phyloP scores from a whole-genome alignment of 1,140 invertebrate genomes.

The Bradysia coprophila region DNA sequence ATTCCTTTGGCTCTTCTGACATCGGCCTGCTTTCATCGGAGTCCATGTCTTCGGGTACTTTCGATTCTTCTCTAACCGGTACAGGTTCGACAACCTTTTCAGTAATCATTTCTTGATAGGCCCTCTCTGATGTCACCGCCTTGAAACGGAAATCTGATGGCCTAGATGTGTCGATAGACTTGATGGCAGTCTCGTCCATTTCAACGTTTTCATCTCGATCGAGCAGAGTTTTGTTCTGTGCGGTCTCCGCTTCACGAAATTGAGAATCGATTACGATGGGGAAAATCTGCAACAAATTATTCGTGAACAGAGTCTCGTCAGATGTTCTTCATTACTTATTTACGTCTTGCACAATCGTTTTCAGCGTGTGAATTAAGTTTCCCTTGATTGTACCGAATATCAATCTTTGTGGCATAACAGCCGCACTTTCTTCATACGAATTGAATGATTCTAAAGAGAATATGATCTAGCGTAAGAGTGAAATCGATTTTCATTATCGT shows the following conservation, averaged over 20 bases:
- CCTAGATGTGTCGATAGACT: slow-evolving; percentile 21
- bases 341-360: slow-evolving; percentile 18
- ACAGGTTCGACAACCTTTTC: too few species aligned
- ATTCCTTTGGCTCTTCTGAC: too few species aligned
- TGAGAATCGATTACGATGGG: slow-evolving; percentile 17
- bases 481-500: not conserved
- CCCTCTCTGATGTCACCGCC: slow-evolving; percentile 23
- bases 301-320: not conserved
- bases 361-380: slow-evolving; percentile 32
- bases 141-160: slow-evolving; percentile 24
- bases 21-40: too few species aligned
- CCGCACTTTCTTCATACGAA: slow-evolving; percentile 26
- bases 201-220: not conserved
- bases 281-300: slow-evolving; percentile 1
- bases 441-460: slow-evolving; percentile 17
- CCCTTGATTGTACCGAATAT: slow-evolving; percentile 36
- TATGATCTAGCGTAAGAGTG: not conserved
- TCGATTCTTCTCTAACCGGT: too few species aligned
- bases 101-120: too few species aligned
- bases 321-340: too few species aligned
- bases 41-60: too few species aligned
- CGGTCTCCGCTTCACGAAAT: slow-evolving; percentile 20
- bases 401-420: slow-evolving; percentile 40
- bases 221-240: slow-evolving; percentile 2
- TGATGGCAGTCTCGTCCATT: slow-evolving; percentile 6